Conservation (phyloP, 2,113 vertebrate genomes). For the Elachura formosa region DNA sequence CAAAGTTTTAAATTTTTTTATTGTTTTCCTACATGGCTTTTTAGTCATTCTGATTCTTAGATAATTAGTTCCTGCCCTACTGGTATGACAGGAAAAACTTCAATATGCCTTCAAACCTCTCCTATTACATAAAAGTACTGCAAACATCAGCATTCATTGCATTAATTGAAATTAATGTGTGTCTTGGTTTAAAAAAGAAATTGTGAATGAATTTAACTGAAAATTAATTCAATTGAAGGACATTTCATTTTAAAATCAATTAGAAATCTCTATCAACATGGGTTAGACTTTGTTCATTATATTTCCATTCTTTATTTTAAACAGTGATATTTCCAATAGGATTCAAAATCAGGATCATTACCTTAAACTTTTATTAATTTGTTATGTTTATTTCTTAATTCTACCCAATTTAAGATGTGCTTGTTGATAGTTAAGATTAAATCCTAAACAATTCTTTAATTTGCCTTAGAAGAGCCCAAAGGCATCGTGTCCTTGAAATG, state of each 20-base stretch:
- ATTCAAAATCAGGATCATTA: background rate
- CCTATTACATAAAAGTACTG: background rate
- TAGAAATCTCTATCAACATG: background rate
- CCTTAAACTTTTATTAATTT: background rate
- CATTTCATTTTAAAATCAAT: background rate
- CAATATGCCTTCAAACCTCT: background rate
- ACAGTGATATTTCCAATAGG: background rate
- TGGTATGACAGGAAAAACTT: background rate
- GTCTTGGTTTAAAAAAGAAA: background rate
- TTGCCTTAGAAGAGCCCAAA: background rate
- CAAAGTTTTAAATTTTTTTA: rapidly evolving
- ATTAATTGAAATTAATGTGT: background rate
- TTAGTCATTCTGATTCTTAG: background rate
- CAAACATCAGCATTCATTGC: background rate
- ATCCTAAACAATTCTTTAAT: background rate
- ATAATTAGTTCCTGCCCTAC: background rate
- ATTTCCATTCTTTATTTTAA: background rate
- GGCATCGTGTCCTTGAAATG: background rate
- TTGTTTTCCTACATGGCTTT: background rate
- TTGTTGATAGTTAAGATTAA: background rate
- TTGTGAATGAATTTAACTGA: background rate
- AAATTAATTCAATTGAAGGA: no score
- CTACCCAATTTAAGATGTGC: background rate
- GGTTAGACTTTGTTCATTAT: background rate
- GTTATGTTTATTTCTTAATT: no score